Evolutionary conservation across 2,888 invertebrate species (phyloP).

Genomic region (Suillia variegata): DNA sequence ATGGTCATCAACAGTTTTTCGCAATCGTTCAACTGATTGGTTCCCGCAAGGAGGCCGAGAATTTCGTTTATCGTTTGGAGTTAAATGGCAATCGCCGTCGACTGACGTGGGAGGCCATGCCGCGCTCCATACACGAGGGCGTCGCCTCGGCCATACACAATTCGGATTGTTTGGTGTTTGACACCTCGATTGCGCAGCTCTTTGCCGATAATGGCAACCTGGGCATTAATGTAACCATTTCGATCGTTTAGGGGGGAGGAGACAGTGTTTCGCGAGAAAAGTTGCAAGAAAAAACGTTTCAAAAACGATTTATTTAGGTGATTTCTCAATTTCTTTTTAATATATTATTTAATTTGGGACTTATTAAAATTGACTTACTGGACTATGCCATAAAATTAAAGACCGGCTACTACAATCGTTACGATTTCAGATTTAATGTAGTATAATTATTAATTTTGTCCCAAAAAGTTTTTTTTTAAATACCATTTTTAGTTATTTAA

Average conservation of each 20-base stretch:
- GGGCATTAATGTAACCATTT: slow-evolving; percentile 99
- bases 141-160: slow-evolving; percentile 96
- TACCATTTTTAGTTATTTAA: too few relatives aligned
- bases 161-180: slow-evolving; percentile 98
- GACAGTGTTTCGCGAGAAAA: slow-evolving; percentile 11
- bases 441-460: too few relatives aligned
- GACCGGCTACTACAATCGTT: too few relatives aligned
- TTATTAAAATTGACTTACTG: too few relatives aligned
- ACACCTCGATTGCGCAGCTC: slow-evolving; percentile 95
- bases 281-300: slow-evolving; percentile 34
- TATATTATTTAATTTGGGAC: not conserved
- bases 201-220: slow-evolving; percentile 99
- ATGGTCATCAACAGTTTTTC: slow-evolving; percentile 95
- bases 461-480: too few relatives aligned
- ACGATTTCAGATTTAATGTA: too few relatives aligned
- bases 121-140: slow-evolving; percentile 97
- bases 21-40: slow-evolving; percentile 99
- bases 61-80: slow-evolving; percentile 97
- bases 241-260: slow-evolving; percentile 72
- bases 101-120: slow-evolving; percentile 99
- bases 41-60: slow-evolving; percentile 97
- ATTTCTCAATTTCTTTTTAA: not conserved
- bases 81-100: slow-evolving; percentile 93
- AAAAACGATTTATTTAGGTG: slow-evolving; percentile 33
- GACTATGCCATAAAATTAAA: too few relatives aligned